Conservation (phyloP, 2,888 invertebrate genomes). For the Machimus atricapillus region DNA sequence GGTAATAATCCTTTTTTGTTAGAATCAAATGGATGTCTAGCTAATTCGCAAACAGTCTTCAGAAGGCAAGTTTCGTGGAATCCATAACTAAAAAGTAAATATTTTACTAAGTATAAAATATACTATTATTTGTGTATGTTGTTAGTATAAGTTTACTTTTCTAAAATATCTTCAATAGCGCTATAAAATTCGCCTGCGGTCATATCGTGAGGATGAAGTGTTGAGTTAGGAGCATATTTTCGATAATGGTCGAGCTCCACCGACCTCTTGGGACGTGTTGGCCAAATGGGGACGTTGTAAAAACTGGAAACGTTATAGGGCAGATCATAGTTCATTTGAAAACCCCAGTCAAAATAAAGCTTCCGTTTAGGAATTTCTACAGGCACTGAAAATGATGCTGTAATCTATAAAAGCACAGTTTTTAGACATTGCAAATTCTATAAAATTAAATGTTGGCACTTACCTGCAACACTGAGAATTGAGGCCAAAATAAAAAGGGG, state of each 20-base stretch:
- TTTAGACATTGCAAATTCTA: not conserved
- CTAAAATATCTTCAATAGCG: constrained; percentile 55
- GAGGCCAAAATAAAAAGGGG: constrained; percentile 8
- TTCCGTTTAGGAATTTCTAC: constrained; percentile 56
- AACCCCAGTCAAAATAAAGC: constrained; percentile 60
- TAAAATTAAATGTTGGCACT: not conserved
- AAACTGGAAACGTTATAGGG: constrained; percentile 55
- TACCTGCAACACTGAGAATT: constrained; percentile 23
- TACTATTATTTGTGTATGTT: not conserved
- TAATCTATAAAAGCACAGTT: constrained; percentile 51
- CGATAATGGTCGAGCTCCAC: constrained; percentile 21
- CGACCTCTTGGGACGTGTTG: constrained; percentile 43
- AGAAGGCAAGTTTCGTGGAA: constrained; percentile 74
- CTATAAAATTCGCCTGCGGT: constrained; percentile 59
- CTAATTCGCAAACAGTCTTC: constrained; percentile 72
- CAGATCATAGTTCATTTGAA: constrained; percentile 57
- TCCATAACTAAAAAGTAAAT: constrained; percentile 65
- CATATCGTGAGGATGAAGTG: constrained; percentile 56
- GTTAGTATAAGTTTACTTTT: not conserved
- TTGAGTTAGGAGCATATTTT: constrained; percentile 37
- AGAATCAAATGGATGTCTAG: constrained; percentile 68
- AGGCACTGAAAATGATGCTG: constrained; percentile 58
- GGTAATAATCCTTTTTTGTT: constrained; percentile 68
- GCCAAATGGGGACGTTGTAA: constrained; percentile 59
- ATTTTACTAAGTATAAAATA: constrained; percentile 48